These are phyloP conservation scores for Acleris laterana DNA, from an alignment of 2,888 invertebrate species.

Conservation along the genomic window DNA sequence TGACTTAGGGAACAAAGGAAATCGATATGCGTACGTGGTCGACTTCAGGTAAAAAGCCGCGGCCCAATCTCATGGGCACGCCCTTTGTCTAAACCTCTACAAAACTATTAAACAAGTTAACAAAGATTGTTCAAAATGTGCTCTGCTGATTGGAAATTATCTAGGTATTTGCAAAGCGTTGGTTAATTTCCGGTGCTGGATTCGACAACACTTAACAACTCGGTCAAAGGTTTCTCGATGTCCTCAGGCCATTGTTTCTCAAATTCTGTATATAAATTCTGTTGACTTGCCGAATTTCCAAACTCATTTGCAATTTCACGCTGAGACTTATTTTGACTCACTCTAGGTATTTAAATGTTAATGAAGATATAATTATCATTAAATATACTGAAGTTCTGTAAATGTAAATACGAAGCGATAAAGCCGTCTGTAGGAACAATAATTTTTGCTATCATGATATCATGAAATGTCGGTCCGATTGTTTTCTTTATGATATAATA, in stretches of 20 bases:
- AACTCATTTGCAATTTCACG: constrained; percentile 33
- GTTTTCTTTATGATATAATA: constrained; percentile 53
- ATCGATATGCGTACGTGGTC: neutral
- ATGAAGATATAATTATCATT: constrained; percentile 10
- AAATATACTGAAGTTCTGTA: constrained; percentile 10
- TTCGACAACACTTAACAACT: constrained; percentile 23
- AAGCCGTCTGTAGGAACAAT: constrained; percentile 11
- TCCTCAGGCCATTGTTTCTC: constrained; percentile 29
- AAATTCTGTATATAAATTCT: constrained; percentile 25
- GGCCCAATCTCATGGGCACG: neutral
- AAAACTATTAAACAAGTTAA: neutral
- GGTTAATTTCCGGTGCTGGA: constrained; percentile 28
- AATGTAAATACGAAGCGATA: constrained; percentile 19
- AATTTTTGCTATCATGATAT: constrained; percentile 26
- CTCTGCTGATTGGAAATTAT: neutral
- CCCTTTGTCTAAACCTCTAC: neutral
- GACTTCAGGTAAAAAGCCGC: neutral
- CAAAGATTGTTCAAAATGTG: too few species aligned
- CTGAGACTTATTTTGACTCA: constrained; percentile 21
- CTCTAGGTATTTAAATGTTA: constrained; percentile 23
- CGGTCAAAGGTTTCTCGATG: constrained; percentile 31
- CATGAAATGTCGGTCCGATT: constrained; percentile 36
- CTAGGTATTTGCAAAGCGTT: neutral
- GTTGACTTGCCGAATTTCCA: constrained; percentile 20
- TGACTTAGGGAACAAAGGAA: constrained; percentile 1